These are phyloP conservation scores for Microcebus lehilahytsara DNA, from an alignment of 2,113 vertebrate species.

Conservation along the genomic window DNA sequence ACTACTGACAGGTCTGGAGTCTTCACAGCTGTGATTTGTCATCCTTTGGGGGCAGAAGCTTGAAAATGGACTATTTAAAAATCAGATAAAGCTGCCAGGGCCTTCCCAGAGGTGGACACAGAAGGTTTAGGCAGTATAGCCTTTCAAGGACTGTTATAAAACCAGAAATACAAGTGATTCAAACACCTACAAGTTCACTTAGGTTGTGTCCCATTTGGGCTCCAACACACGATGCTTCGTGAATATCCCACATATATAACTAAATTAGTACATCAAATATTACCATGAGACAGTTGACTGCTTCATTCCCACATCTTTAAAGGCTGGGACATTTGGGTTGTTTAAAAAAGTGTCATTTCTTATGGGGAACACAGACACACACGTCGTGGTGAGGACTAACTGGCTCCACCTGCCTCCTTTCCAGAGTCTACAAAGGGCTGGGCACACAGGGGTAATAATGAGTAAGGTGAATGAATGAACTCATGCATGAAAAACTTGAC, in stretches of 20 bases:
- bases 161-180: not conserved
- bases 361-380: not conserved
- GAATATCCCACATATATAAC: accelerated
- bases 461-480: not conserved
- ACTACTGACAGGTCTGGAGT: not conserved
- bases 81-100: not conserved
- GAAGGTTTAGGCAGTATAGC: not conserved
- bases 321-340: not conserved
- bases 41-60: not conserved
- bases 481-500: not conserved
- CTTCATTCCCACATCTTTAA: not conserved
- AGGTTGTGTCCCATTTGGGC: not conserved
- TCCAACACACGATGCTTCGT: not conserved
- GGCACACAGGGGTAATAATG: too few relatives aligned
- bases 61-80: not conserved
- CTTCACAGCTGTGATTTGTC: not conserved
- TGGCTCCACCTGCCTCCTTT: not conserved
- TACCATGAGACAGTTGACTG: not conserved
- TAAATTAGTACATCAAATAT: not conserved
- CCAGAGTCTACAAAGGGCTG: not conserved
- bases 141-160: not conserved
- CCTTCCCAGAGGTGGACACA: not conserved
- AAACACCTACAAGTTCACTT: not conserved
- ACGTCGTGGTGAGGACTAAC: accelerated
- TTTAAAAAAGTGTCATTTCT: not conserved